Percentiles rank a stretch among this genome's conserved stretches.
phyloP scores from a whole-genome alignment of 1,140 invertebrate species.

The Prorops nasuta region DNA sequence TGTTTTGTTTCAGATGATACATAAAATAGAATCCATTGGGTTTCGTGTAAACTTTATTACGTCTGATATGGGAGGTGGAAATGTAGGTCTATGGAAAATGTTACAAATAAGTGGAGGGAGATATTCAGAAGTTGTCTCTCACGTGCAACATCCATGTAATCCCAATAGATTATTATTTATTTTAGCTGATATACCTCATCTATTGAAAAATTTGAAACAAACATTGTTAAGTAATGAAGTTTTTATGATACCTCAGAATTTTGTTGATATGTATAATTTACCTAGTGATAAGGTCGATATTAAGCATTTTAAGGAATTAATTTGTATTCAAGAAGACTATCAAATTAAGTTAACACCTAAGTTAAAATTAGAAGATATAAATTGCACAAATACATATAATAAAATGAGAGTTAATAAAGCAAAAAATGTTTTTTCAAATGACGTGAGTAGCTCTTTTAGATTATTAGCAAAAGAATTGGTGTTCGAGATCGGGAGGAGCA shows the following conservation, averaged over 20 bases:
- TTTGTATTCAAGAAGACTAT: not conserved
- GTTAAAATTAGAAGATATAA: constrained; percentile 1
- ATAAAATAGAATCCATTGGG: too few species aligned
- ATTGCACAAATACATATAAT: not conserved
- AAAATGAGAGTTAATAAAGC: constrained; percentile 7
- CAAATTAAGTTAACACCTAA: constrained; percentile 9
- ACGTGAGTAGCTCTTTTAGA: too few species aligned
- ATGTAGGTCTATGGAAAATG: constrained; percentile 5
- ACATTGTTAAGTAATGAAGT: constrained; percentile 3
- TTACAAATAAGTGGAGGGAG: constrained; percentile 1
- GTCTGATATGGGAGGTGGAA: too few species aligned
- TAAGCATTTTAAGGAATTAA: not conserved
- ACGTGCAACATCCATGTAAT: not conserved
- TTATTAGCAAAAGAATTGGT: too few species aligned
- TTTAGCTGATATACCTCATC: constrained; percentile 2
- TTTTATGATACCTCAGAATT: not conserved
- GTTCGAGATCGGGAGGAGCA: too few species aligned
- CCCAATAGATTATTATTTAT: constrained; percentile 3
- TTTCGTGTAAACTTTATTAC: too few species aligned
- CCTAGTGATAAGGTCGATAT: not conserved
- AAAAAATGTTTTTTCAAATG: not conserved
- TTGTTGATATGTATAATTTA: constrained; percentile 7
- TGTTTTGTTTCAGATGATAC: too few species aligned
- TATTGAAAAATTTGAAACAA: constrained; percentile 7
- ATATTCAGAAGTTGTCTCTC: not conserved